Evolutionary conservation across 2,888 invertebrate genomes (phyloP).

Genomic region (Trichopria drosophilae): DNA sequence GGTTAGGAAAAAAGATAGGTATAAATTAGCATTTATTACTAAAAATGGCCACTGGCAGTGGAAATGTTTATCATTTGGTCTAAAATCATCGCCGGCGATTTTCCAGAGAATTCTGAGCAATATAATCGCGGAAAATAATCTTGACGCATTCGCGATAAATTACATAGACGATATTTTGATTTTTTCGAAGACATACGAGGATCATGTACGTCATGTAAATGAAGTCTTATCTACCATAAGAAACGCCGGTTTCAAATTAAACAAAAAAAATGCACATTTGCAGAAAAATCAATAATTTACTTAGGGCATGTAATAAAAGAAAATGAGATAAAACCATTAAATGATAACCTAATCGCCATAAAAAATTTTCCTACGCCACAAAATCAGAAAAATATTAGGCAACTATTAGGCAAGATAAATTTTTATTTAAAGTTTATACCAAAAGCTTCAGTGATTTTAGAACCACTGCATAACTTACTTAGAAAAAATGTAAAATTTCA

Average conservation of each 20-base stretch:
- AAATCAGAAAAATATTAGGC: constrained; percentile 25
- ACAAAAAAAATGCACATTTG: constrained; percentile 31
- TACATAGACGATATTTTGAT: constrained; percentile 31
- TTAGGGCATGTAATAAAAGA: constrained; percentile 24
- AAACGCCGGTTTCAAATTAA: constrained; percentile 33
- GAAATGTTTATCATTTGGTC: constrained; percentile 28
- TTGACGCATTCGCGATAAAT: constrained; percentile 31
- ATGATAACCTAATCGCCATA: constrained; percentile 28
- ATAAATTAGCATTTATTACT: constrained; percentile 33
- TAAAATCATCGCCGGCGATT: constrained; percentile 30
- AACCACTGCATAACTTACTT: constrained; percentile 33
- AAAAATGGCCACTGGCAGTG: constrained; percentile 34
- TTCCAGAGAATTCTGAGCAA: constrained; percentile 29
- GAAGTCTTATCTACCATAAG: constrained; percentile 30
- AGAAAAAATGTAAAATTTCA: constrained; percentile 32
- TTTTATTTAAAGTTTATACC: constrained; percentile 35
- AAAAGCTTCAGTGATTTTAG: constrained; percentile 18
- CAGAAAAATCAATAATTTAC: constrained; percentile 23
- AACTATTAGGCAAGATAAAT: constrained; percentile 37
- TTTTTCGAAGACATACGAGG: constrained; percentile 33
- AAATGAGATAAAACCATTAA: constrained; percentile 31
- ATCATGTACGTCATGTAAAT: constrained; percentile 34
- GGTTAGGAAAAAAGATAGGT: constrained; percentile 28
- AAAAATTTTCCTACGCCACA: constrained; percentile 18
- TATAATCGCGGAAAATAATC: constrained; percentile 26